Evolutionary conservation across 92 coral and sea anemone species (phyloP).

Genomic region (Parazoanthus darwini): DNA sequence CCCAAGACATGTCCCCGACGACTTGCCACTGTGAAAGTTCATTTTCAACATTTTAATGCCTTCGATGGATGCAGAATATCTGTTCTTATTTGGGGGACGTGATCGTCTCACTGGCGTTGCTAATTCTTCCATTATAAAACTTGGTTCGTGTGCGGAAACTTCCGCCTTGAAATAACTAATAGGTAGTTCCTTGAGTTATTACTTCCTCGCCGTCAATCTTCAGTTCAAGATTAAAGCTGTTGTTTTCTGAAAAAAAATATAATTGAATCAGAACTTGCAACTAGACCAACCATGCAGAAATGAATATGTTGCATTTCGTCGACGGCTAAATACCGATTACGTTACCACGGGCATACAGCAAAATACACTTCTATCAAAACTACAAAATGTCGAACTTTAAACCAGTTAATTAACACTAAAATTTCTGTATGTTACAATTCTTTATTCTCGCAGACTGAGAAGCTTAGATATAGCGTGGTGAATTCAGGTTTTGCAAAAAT

Average conservation of each 20-base stretch:
- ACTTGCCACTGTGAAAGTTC: constrained; percentile 31
- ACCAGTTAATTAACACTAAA: too few relatives aligned
- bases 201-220: neutral
- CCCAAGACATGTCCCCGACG: constrained; percentile 38
- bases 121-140: constrained; percentile 22
- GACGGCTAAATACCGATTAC: neutral
- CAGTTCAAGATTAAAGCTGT: neutral
- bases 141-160: neutral
- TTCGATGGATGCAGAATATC: constrained; percentile 32
- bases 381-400: neutral
- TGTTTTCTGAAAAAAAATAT: neutral
- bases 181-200: neutral
- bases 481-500: neutral
- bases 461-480: neutral
- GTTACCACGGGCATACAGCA: neutral
- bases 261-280: neutral
- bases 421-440: neutral
- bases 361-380: too few relatives aligned
- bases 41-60: constrained; percentile 33
- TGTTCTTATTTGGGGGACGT: constrained; percentile 35
- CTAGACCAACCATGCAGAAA: neutral
- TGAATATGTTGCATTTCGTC: neutral
- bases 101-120: constrained; percentile 18
- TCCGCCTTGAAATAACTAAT: neutral
- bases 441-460: neutral